Evolutionary conservation across 2,113 vertebrate species (phyloP).

Genomic region (Brachionichthys hirsutus): DNA sequence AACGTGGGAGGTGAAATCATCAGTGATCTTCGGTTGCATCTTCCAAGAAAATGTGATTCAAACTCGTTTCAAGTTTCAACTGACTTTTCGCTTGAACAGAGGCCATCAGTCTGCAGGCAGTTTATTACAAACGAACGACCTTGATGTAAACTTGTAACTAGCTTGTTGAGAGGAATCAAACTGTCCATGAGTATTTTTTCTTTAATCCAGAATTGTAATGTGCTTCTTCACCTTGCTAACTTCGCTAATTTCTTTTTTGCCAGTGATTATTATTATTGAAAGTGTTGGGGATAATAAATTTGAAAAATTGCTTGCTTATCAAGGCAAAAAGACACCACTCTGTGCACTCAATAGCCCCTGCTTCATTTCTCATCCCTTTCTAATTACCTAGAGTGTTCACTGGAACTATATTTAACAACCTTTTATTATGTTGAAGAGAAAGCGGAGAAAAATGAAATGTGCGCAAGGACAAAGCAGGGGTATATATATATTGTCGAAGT

Average conservation of each 20-base stretch:
- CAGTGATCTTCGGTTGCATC: slow-evolving; percentile 4
- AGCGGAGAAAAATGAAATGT: slow-evolving; percentile 46
- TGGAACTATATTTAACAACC: slow-evolving; percentile 71
- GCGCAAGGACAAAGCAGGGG: slow-evolving; percentile 31
- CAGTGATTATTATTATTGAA: slow-evolving; percentile 12
- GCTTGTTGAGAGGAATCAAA: slow-evolving; percentile 49
- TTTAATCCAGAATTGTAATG: slow-evolving; percentile 35
- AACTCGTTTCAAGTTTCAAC: neutral
- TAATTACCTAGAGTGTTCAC: slow-evolving; percentile 75
- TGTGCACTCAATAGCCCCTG: slow-evolving; percentile 45
- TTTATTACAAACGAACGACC: slow-evolving; percentile 42
- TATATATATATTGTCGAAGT: slow-evolving; percentile 58
- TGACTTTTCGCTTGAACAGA: slow-evolving; percentile 31
- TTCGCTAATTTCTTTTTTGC: slow-evolving; percentile 47
- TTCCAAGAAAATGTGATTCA: slow-evolving; percentile 3
- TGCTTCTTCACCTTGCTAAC: slow-evolving; percentile 51
- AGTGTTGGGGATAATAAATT: slow-evolving; percentile 53
- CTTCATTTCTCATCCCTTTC: slow-evolving; percentile 69
- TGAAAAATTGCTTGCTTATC: slow-evolving; percentile 68
- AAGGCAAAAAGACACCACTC: slow-evolving; percentile 56
- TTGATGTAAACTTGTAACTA: slow-evolving; percentile 44
- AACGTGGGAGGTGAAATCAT: neutral
- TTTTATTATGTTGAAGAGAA: slow-evolving; percentile 61
- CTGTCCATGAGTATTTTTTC: slow-evolving; percentile 47
- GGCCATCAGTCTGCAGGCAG: neutral